Evolutionary conservation across 2,888 invertebrate genomes (phyloP).

Genomic region (Mechanitis messenoides): DNA sequence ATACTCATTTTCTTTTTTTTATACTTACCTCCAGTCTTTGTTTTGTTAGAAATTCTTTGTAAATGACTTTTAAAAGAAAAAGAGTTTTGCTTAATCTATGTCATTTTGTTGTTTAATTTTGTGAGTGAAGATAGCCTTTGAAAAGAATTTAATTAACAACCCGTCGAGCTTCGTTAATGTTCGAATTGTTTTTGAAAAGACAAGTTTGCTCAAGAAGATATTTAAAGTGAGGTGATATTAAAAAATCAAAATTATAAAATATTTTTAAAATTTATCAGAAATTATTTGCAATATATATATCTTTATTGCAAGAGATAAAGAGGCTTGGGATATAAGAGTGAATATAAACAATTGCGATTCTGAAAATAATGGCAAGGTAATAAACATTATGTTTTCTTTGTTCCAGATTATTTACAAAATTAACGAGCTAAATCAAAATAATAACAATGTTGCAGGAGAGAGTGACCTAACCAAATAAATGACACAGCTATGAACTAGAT

Average conservation of each 20-base stretch:
- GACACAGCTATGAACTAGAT: conserved; percentile 18
- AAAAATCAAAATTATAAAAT: too few relatives aligned
- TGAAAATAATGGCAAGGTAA: not conserved
- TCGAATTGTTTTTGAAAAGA: too few relatives aligned
- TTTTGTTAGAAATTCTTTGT: conserved; percentile 10
- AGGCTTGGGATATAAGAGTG: too few relatives aligned
- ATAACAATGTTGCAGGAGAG: conserved; percentile 22
- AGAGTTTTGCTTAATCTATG: conserved; percentile 2
- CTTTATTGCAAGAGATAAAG: too few relatives aligned
- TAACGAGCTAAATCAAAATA: conserved; percentile 4
- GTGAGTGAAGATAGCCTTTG: not conserved
- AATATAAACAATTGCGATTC: not conserved
- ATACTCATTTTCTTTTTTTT: conserved; percentile 13
- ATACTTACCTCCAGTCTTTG: conserved; percentile 12
- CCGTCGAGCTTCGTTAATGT: too few relatives aligned
- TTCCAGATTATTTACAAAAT: conserved; percentile 19
- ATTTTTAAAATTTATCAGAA: too few relatives aligned
- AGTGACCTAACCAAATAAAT: conserved; percentile 23
- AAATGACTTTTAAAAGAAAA: conserved; percentile 10
- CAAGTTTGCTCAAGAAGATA: too few relatives aligned
- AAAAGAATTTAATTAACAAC: not conserved
- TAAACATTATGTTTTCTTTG: conserved; percentile 13
- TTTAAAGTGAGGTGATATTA: too few relatives aligned
- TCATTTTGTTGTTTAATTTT: conserved; percentile 7
- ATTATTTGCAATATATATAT: too few relatives aligned